Evolutionary conservation across 2,888 invertebrate genomes (phyloP), one percentile per base, ranked within the genome.

Genomic region (Mesochorus sp.): DNA sequence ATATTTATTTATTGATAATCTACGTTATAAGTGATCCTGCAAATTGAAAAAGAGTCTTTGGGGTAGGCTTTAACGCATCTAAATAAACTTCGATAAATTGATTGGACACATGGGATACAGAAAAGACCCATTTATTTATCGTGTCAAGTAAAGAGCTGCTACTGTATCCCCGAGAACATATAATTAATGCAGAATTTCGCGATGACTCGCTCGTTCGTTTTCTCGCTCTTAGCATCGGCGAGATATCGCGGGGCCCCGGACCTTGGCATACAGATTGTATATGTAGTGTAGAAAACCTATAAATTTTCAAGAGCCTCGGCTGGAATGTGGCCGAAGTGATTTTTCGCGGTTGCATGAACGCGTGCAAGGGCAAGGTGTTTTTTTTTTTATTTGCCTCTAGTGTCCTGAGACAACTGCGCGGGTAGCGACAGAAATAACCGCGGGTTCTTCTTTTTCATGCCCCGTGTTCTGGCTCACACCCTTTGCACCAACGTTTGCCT

Each of bases 301-400:
- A 85, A 84, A 85, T 84, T 84, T 82, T 6, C 77, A 49, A 49
- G 19, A 79, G 67, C 75, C 80, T 1, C 62, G 71, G 51, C 53
- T 75, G 86, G 87, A 87, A 88, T 87, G 86, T 76, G 84, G 76
- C 79, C 59, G 74, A 44, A 80, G 82, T 80, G 71, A 82, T 80
- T 82, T 82, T 84, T 80, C 70, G 76, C 80, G 80, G 81, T 84
- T 81, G 34, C 34, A 78, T 75, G 80, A 84, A 84, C 75, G 84
- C 82, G 83, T 83, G 84, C 86, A 87, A 86, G 86, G 87, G 86
- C 87, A 86, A 86, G 84, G 86, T 76, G 85, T 87, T 77, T 73
- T 34, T 34, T 34, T 2, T 82, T 57, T 80, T 71, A 21, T 24
- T 49, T 44, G n/a, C n/a, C 53, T 42, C 37, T 3, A 51, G 12